These are phyloP conservation scores for Drosophila arawakana DNA, from an alignment of 1,140 invertebrate species.

Conservation along the genomic window DNA sequence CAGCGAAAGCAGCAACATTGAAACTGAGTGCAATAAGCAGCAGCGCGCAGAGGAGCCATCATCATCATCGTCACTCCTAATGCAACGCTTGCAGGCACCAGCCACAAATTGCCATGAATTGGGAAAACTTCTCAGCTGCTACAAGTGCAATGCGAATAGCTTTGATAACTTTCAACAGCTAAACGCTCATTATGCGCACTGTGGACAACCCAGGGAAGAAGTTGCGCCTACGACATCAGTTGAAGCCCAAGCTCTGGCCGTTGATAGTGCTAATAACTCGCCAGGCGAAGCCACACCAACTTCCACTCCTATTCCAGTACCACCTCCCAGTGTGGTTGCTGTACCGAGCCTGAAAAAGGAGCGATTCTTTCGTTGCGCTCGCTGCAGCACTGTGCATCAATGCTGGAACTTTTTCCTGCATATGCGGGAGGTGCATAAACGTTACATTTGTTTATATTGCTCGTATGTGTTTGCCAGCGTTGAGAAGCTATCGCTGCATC, in stretches of 20 bases:
- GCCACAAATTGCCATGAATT: slow-evolving; percentile 13
- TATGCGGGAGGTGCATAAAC: slow-evolving; percentile 91
- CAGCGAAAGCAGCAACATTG: slow-evolving; percentile 21
- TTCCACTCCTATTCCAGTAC: background rate
- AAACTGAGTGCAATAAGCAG: slow-evolving; percentile 12
- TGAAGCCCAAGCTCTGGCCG: slow-evolving; percentile 1
- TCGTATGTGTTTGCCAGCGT: slow-evolving; percentile 91
- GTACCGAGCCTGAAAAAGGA: slow-evolving; percentile 42
- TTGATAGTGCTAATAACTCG: background rate
- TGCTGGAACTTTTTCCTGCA: slow-evolving; percentile 93
- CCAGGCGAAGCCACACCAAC: background rate
- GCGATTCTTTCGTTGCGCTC: slow-evolving; percentile 89
- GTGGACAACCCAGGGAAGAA: slow-evolving; percentile 10
- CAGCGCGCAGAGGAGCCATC: slow-evolving; percentile 8
- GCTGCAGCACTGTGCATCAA: slow-evolving; percentile 92
- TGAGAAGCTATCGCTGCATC: slow-evolving; percentile 90
- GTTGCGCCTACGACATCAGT: background rate
- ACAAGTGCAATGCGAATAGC: slow-evolving; percentile 79
- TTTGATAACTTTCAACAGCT: slow-evolving; percentile 83
- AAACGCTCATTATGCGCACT: slow-evolving; percentile 49
- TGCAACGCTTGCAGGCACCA: slow-evolving; percentile 70
- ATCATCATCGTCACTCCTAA: slow-evolving; percentile 57
- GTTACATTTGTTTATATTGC: slow-evolving; percentile 92
- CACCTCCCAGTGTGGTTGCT: too few species aligned
- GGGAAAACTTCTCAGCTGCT: slow-evolving; percentile 41